Evolutionary conservation across 2,113 vertebrate species (phyloP).

Genomic region (Nymphicus hollandicus): DNA sequence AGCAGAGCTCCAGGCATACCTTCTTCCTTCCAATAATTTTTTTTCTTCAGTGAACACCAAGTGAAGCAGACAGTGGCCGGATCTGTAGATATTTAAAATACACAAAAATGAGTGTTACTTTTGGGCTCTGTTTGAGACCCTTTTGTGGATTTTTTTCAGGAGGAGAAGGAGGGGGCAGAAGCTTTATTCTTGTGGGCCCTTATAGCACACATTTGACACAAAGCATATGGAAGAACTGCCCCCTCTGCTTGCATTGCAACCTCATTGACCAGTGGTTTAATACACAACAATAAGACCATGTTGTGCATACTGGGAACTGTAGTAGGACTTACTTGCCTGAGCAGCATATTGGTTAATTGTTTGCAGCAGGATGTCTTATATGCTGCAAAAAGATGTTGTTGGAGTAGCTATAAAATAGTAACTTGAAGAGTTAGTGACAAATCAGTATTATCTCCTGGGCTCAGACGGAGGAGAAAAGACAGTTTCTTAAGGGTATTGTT

Average conservation of each 20-base stretch:
- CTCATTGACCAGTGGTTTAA: neutral
- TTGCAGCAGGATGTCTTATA: neutral
- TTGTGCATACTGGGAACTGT: neutral
- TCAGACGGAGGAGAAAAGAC: conserved; percentile 1
- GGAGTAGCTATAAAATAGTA: conserved; percentile 10
- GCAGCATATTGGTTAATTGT: conserved; percentile 21
- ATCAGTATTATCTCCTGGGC: conserved; percentile 3
- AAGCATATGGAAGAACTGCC: neutral
- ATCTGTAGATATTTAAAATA: neutral
- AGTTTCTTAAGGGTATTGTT: neutral
- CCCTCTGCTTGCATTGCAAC: neutral
- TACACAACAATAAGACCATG: neutral
- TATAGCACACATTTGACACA: neutral
- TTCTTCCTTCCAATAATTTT: neutral
- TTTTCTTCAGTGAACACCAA: neutral
- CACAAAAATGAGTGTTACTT: neutral
- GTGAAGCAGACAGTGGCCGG: neutral
- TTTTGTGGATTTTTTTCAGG: neutral
- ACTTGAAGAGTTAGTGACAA: conserved; percentile 28
- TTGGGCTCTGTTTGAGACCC: neutral
- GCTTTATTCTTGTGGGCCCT: neutral
- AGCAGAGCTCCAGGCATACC: neutral
- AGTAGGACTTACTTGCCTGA: neutral
- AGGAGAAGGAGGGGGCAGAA: neutral
- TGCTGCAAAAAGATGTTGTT: conserved; percentile 19